Evolutionary conservation across 2,888 invertebrate species (phyloP).

Genomic region (Drosophila neoperkinsi): DNA sequence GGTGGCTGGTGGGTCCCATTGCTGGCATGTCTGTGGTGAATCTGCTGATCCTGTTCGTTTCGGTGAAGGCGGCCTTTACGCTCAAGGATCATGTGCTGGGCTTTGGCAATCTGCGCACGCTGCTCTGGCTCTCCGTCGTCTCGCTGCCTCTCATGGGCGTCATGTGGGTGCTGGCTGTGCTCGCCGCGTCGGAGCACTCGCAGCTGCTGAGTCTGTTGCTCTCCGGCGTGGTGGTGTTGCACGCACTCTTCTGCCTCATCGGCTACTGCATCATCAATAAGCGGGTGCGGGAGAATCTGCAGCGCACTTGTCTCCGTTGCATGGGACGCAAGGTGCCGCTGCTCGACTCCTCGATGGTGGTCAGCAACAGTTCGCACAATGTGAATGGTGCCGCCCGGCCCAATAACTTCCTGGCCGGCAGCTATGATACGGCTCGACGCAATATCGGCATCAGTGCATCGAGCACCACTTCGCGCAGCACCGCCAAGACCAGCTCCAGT

Average conservation of each 20-base stretch:
- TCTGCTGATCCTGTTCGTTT: constrained; percentile 92
- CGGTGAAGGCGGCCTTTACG: constrained; percentile 95
- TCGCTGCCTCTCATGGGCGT: constrained; percentile 93
- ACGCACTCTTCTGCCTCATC: constrained; percentile 93
- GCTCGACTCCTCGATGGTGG: constrained; percentile 90
- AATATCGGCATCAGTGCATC: constrained; percentile 97
- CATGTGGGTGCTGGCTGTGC: constrained; percentile 94
- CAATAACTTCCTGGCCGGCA: constrained; percentile 82
- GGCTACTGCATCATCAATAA: constrained; percentile 95
- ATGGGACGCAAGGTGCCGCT: constrained; percentile 93
- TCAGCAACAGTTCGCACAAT: constrained; percentile 92
- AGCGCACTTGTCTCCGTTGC: constrained; percentile 88
- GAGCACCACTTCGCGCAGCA: constrained; percentile 96
- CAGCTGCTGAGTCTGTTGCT: constrained; percentile 91
- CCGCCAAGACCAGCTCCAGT: constrained; percentile 97
- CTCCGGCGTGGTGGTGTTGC: constrained; percentile 91
- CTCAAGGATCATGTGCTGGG: constrained; percentile 95
- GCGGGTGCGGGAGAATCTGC: constrained; percentile 91
- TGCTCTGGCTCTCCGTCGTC: constrained; percentile 94
- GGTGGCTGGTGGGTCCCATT: constrained; percentile 97
- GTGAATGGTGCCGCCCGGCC: constrained; percentile 86
- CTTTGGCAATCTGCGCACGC: constrained; percentile 92
- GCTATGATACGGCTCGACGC: constrained; percentile 88
- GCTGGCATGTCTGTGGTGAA: constrained; percentile 92
- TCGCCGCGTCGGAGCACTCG: constrained; percentile 91